Base-by-base conservation (phyloP, 2,113 vertebrate genomes). In the Apteryx owenii region DNA sequence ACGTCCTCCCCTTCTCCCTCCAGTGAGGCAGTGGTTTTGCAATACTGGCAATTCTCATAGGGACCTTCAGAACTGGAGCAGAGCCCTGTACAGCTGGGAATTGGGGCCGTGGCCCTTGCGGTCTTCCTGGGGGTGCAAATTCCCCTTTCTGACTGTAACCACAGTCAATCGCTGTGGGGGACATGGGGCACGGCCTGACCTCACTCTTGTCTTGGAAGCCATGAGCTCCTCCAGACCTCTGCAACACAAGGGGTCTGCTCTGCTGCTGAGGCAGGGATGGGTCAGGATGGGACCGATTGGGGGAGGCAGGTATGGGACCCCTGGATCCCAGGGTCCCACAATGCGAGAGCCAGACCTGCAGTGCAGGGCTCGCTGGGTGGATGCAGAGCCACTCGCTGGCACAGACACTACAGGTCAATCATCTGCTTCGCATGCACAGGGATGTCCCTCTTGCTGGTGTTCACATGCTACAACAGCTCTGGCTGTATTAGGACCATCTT, bases 1-100 rank as follows among this genome's bases (percentile, higher is more conserved):
- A 40, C 48, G 25, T 94, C 60, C 82, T 95, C 70, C 70, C 3
- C 1, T 36, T 93, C 71, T 95, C 79, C 26, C 40, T 90, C 29
- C 85, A 81, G 76, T 1, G 1, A 95, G 50, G 18, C 71, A 77
- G 62, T 16, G 87, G 48, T 97, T 96, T 97, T 97, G 96, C 93
- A 97, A 96, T 95, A 60, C 68, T 96, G 96, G 96, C 90, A 96
- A 72, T 29, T 82, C 61, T 93, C 84, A 94, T 58, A 28, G 54
- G 90, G 90, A 93, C 54, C 93, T 95, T 95, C 13, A 0, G 64
- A 50, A 90, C 95, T 96, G 96, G 96, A 97, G 92, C 95, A 89
- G 90, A 97, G 93, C 96, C 96, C 92, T 94, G 71, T 0, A 0
- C 71, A 91, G 92, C 96, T 96, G 90, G 95, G 95, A 96, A 96